Percentiles rank a stretch among this genome's conserved stretches.
phyloP scores from a whole-genome alignment of 2,888 invertebrate genomes.

The Rapana venosa region DNA sequence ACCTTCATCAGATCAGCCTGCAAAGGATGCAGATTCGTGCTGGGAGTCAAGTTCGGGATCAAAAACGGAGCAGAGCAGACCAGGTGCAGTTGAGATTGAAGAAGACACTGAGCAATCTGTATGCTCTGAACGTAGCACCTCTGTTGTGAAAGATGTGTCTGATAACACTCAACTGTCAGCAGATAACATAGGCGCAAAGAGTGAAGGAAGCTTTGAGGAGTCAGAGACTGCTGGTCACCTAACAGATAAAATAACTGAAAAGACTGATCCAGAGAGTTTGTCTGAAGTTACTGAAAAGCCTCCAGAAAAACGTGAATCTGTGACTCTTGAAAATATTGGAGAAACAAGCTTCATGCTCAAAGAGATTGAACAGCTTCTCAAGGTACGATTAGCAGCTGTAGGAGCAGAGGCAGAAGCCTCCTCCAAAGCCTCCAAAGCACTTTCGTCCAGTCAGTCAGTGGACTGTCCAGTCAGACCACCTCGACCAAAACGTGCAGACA shows the following conservation, averaged over 20 bases:
- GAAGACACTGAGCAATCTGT: background rate
- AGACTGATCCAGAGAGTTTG: background rate
- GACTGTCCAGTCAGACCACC: conserved; percentile 63
- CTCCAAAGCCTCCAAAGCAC: background rate
- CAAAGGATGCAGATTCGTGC: background rate
- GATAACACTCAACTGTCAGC: background rate
- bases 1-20: background rate
- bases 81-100: background rate
- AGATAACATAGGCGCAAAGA: too few relatives aligned
- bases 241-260: background rate
- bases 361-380: conserved; percentile 55
- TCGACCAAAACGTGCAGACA: conserved; percentile 59
- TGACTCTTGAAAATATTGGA: conserved; percentile 41
- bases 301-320: conserved; percentile 21
- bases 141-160: background rate
- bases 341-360: conserved; percentile 57
- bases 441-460: background rate
- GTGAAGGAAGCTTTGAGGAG: background rate
- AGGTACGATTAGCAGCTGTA: conserved; percentile 43
- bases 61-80: background rate
- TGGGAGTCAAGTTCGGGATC: background rate
- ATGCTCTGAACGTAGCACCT: background rate
- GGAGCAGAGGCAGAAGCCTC: conserved; percentile 51
- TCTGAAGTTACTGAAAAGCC: background rate
- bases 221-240: background rate